phyloP scores from a whole-genome alignment of 2,888 invertebrate genomes.

The Micoletzkya japonica region DNA sequence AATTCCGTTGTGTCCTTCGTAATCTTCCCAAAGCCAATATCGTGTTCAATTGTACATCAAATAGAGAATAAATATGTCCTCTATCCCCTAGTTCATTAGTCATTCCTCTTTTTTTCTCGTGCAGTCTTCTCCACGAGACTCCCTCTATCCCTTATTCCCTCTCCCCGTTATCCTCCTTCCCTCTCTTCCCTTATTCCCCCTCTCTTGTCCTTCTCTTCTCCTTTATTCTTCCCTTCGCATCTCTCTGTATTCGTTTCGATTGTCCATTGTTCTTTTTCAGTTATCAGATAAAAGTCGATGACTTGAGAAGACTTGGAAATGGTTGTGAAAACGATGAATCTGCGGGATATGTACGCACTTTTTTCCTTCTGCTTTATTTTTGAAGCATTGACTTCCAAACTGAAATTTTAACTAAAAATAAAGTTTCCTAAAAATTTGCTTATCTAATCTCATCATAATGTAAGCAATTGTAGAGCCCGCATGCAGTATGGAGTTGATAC shows the following conservation, averaged over 20 bases:
- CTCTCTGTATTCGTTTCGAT: no score
- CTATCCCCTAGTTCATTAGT: not conserved
- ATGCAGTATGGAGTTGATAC: constrained; percentile 99
- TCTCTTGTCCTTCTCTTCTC: not conserved
- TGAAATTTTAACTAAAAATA: not conserved
- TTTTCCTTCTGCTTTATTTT: not conserved
- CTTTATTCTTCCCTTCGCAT: not conserved
- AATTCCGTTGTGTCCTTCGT: no score
- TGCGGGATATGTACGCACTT: constrained; percentile 5
- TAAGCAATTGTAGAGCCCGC: constrained; percentile 81
- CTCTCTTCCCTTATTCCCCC: not conserved
- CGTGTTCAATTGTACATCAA: not conserved
- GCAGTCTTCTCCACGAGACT: not conserved
- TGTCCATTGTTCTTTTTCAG: not conserved
- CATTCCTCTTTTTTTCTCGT: not conserved
- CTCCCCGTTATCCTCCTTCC: not conserved
- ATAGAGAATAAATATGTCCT: not conserved
- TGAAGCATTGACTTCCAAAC: not conserved
- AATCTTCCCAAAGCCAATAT: no score
- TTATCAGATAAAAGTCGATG: not conserved
- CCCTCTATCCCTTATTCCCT: not conserved
- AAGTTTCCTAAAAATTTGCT: not conserved
- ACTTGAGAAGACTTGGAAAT: not conserved
- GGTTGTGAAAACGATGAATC: not conserved
- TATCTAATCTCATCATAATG: not conserved